Conservation (phyloP, 92 coral and sea anemone species). For the Blastomussa wellsi region DNA sequence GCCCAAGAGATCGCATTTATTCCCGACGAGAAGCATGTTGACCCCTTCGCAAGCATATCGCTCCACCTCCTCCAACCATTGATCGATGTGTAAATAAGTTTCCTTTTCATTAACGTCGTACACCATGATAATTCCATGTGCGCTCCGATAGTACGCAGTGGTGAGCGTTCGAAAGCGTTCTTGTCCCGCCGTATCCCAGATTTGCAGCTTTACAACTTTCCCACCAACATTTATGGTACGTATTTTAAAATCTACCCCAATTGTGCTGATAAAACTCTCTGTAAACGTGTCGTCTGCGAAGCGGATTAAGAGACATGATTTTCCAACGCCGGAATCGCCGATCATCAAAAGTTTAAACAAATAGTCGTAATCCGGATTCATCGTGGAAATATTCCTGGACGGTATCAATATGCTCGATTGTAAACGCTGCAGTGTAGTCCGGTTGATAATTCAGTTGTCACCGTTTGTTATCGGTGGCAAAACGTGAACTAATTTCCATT, state of each 20-base stretch:
- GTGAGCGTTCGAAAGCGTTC: conserved; percentile 96
- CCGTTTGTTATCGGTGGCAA: conserved; percentile 14
- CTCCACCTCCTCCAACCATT: conserved; percentile 88
- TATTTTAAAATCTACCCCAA: conserved; percentile 99
- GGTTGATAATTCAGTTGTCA: conserved; percentile 16
- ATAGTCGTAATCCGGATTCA: conserved; percentile 97
- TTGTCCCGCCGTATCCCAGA: conserved; percentile 99
- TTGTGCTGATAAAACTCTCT: conserved; percentile 93
- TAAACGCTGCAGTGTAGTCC: not conserved
- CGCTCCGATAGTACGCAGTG: conserved; percentile 97
- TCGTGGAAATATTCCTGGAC: conserved; percentile 4
- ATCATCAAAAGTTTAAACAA: conserved; percentile 88
- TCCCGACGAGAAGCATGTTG: conserved; percentile 85
- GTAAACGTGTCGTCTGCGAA: conserved; percentile 98
- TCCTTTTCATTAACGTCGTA: conserved; percentile 95
- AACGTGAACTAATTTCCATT: conserved; percentile 35
- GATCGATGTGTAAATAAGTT: conserved; percentile 77
- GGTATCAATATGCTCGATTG: not conserved
- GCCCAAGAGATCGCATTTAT: conserved; percentile 87
- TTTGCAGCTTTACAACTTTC: conserved; percentile 84
- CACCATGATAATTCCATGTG: conserved; percentile 91
- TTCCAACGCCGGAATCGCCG: conserved; percentile 99
- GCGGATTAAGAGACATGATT: conserved; percentile 94
- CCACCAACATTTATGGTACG: conserved; percentile 84
- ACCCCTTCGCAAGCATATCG: conserved; percentile 92